phyloP scores from a whole-genome alignment of 2,797 vertebrate genomes.

The Anguilla obscura region DNA sequence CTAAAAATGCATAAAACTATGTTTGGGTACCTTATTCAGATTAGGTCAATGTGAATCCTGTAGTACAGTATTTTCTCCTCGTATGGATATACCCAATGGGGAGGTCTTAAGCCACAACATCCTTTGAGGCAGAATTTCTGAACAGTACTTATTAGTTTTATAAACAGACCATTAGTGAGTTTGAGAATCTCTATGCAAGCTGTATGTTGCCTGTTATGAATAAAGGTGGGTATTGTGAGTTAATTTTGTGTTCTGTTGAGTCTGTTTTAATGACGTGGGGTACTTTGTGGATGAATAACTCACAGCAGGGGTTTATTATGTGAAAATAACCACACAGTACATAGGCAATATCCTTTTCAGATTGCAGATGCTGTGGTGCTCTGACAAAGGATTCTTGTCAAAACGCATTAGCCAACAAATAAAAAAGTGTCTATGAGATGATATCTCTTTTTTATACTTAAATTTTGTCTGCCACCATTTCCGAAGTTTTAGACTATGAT shows the following conservation, averaged over 20 bases:
- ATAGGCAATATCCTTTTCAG: too few relatives aligned
- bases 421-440: too few relatives aligned
- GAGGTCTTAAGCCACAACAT: not conserved
- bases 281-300: not conserved
- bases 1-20: not conserved
- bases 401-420: not conserved
- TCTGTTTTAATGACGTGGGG: not conserved
- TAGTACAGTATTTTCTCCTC: not conserved
- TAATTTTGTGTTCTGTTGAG: not conserved
- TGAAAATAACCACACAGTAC: not conserved
- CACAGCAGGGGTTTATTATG: not conserved
- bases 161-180: not conserved
- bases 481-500: too few relatives aligned
- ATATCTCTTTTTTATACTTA: too few relatives aligned
- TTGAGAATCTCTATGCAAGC: not conserved
- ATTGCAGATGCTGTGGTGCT: too few relatives aligned
- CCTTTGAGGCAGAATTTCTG: not conserved
- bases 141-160: not conserved
- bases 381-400: too few relatives aligned
- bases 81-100: not conserved
- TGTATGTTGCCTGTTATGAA: not conserved
- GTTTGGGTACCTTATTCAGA: not conserved
- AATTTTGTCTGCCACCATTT: too few relatives aligned
- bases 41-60: constrained; percentile 6
- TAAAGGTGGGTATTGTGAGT: not conserved